Evolutionary conservation across 2,888 invertebrate genomes (phyloP).

Genomic region (Dasypogon diadema): DNA sequence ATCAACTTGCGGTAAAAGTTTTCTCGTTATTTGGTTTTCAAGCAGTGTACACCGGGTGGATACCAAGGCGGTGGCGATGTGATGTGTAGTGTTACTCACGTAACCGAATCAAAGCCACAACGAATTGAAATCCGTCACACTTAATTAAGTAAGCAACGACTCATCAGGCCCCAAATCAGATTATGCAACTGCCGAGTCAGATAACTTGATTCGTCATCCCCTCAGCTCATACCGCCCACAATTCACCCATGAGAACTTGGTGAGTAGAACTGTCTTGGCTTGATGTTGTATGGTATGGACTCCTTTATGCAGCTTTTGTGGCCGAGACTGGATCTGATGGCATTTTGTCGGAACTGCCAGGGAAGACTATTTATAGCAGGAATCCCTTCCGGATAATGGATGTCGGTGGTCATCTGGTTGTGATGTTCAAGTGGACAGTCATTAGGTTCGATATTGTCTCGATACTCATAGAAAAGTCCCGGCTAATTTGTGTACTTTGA

Average conservation of each 20-base stretch:
- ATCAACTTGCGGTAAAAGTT: too few relatives aligned
- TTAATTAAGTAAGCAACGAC: not conserved
- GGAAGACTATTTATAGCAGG: not conserved
- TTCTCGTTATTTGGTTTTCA: too few relatives aligned
- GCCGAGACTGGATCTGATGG: not conserved
- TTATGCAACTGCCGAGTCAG: conserved; percentile 19
- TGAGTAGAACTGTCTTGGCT: not conserved
- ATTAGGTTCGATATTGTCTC: not conserved
- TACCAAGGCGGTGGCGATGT: not conserved
- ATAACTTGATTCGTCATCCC: not conserved
- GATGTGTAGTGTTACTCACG: not conserved
- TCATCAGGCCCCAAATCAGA: not conserved
- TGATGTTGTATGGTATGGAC: not conserved
- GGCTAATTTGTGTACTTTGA: conserved; percentile 1
- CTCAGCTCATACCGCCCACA: not conserved
- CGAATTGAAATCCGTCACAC: conserved; percentile 9
- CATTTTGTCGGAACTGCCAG: not conserved
- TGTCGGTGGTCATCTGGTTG: not conserved
- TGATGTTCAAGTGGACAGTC: not conserved
- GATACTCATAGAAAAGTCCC: not conserved
- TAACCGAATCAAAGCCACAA: not conserved
- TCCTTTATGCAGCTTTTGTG: not conserved
- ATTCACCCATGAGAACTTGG: not conserved
- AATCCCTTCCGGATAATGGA: conserved; percentile 16
- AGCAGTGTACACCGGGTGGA: not conserved